Evolutionary conservation across 2,888 invertebrate genomes (phyloP), one percentile per base, ranked within the genome.

Genomic region (Eilema depressum): DNA sequence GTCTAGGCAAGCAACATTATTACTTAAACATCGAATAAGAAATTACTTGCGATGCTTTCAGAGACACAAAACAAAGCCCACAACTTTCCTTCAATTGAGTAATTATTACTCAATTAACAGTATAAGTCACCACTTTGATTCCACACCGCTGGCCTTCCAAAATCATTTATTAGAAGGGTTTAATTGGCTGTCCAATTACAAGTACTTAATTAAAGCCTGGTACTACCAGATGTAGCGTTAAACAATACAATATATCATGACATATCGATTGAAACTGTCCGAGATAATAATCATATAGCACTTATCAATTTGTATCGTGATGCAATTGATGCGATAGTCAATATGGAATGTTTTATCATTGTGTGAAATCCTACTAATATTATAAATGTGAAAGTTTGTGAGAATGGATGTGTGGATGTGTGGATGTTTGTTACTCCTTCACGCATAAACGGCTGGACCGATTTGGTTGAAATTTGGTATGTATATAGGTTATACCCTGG

Each of bases 101-200:
- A 41, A 41, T 63, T 63, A 26, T 26, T 41, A 11, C 4, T 26
- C 20, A 26, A 37, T 26, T 41, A 25, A 26, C 17, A 25, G 25
- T 41, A 41, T 41, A 20, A 25, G 41, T 41, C 63, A 63, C 20
- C 41, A 41, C 17, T 63, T 63, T 26, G 20, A 26, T 20, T 17
- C 25, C 25, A 33, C n/a, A 23, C 63, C 17, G 23, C 8, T 0
- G 25, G 37, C 20, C 41, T 63, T 26, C 17, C 63, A 20, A 63
- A 63, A 41, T 62, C 14, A 14, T 20, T 26, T 62, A 37, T 37
- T 62, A 23, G 33, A 33, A 63, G 23, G 26, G 25, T 41, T 20
- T 63, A 63, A 63, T 41, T 63, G 63, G 26, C 25, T 63, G 63
- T 41, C 63, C 25, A 41, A 63, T 63, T 63, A 63, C 11, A 25